These are phyloP conservation scores for Asobara japonica DNA, from an alignment of 1,140 invertebrate genomes.

Conservation along the genomic window DNA sequence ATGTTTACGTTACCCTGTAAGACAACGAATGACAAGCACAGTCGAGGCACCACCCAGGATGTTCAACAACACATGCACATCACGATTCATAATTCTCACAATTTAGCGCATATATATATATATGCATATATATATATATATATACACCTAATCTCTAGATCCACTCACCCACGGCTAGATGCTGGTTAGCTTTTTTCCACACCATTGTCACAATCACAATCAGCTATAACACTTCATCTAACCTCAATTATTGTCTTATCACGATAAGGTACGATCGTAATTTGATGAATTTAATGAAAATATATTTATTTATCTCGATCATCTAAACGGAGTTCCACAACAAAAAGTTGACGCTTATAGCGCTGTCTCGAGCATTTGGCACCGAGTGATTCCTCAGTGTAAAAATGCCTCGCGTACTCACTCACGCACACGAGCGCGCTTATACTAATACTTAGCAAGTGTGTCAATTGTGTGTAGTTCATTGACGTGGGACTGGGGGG, in stretches of 20 bases:
- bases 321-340: not conserved
- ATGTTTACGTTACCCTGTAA: no score
- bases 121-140: not conserved
- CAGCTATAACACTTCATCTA: not conserved
- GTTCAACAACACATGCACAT: slow-evolving; percentile 31
- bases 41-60: slow-evolving; percentile 54
- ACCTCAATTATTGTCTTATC: not conserved
- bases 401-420: not conserved
- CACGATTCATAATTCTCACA: not conserved
- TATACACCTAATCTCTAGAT: not conserved
- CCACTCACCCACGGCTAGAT: slow-evolving; percentile 22
- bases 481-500: slow-evolving; percentile 10
- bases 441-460: not conserved
- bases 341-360: not conserved
- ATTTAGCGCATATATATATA: not conserved
- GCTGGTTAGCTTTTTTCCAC: not conserved
- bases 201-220: slow-evolving; percentile 15
- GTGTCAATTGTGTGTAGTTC: no score
- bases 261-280: not conserved
- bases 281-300: not conserved
- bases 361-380: slow-evolving; percentile 4
- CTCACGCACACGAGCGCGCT: not conserved
- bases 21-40: not conserved
- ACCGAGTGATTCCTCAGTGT: not conserved
- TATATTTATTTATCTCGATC: not conserved